Evolutionary conservation across 2,113 vertebrate genomes (phyloP).

Genomic region (pig (Sus scrofa)): DNA sequence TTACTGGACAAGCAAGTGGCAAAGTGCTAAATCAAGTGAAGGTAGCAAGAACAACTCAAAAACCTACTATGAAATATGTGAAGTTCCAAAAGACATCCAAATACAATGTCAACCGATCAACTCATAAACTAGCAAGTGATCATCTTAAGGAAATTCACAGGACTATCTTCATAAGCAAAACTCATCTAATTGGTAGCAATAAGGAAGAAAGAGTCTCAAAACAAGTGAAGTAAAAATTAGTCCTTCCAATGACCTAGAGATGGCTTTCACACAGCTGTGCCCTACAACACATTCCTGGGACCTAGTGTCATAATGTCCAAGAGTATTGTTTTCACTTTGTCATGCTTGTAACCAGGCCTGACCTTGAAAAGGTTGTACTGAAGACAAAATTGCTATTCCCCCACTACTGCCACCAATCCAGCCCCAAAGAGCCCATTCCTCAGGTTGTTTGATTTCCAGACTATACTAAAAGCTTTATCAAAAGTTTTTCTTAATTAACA

Average conservation of each 20-base stretch:
- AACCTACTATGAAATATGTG: background rate
- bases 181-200: background rate
- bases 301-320: background rate
- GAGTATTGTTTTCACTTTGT: background rate
- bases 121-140: background rate
- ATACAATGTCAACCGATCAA: background rate
- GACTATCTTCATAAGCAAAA: conserved; percentile 35
- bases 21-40: conserved; percentile 20
- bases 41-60: conserved; percentile 22
- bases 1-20: conserved; percentile 1
- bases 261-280: background rate
- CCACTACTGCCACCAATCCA: background rate
- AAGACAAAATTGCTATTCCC: background rate
- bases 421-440: background rate
- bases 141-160: conserved; percentile 39
- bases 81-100: conserved; percentile 30
- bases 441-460: background rate
- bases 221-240: conserved; percentile 25
- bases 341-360: background rate
- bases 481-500: conserved; percentile 19
- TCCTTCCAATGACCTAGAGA: background rate
- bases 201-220: conserved; percentile 19
- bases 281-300: background rate
- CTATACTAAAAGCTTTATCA: conserved; percentile 28
- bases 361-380: background rate